Evolutionary conservation across 2,888 invertebrate species (phyloP).

Genomic region (Bembecia ichneumoniformis): DNA sequence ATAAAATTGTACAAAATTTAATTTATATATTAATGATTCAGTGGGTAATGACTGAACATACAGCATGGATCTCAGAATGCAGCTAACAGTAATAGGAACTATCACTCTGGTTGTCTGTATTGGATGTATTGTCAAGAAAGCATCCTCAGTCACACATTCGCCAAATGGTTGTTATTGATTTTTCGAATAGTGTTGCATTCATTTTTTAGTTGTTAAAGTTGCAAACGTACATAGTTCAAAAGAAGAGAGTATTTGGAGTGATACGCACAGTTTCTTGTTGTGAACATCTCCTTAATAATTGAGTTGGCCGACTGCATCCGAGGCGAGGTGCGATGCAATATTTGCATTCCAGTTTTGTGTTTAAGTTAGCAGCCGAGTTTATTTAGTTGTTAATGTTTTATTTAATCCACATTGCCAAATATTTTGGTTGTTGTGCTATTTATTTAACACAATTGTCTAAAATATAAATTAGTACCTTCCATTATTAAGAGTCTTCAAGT

Average conservation of each 20-base stretch:
- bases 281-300: conserved; percentile 38
- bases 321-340: conserved; percentile 68
- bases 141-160: too few relatives aligned
- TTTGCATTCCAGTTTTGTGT: conserved; percentile 70
- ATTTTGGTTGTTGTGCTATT: conserved; percentile 70
- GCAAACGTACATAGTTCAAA: conserved; percentile 66
- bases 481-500: conserved; percentile 60
- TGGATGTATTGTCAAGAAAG: not conserved
- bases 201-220: conserved; percentile 64
- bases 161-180: conserved; percentile 57
- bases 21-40: conserved; percentile 58
- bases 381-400: conserved; percentile 57
- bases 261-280: conserved; percentile 64
- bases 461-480: conserved; percentile 68
- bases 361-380: conserved; percentile 60
- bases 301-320: conserved; percentile 17
- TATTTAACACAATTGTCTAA: conserved; percentile 52
- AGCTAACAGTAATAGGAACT: conserved; percentile 46
- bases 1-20: conserved; percentile 45
- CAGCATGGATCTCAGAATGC: conserved; percentile 71
- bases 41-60: conserved; percentile 64
- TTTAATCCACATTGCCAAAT: conserved; percentile 66
- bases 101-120: not conserved
- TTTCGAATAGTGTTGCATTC: conserved; percentile 62
- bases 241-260: conserved; percentile 40